Percentiles rank a stretch among this genome's conserved stretches.
These are phyloP conservation scores for Rousettus leschenaultii DNA, from an alignment of 2,113 vertebrate genomes.

Conservation along the genomic window DNA sequence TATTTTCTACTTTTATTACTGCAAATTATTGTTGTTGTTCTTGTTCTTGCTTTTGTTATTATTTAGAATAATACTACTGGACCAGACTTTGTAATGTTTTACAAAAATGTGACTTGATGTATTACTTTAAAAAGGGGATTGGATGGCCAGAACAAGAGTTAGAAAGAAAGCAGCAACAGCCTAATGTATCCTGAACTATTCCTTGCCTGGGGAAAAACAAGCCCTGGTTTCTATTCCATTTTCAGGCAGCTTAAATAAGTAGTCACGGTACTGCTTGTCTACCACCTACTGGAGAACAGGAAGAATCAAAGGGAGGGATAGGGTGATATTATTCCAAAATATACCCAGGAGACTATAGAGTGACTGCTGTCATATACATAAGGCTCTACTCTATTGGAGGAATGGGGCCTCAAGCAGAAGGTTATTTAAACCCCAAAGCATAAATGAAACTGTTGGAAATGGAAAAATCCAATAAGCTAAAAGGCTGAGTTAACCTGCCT, in stretches of 20 bases:
- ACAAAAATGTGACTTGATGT: neutral
- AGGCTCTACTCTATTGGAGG: neutral
- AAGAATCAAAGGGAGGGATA: neutral
- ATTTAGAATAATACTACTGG: neutral
- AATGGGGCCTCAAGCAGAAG: neutral
- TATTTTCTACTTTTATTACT: neutral
- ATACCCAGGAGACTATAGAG: neutral
- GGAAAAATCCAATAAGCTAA: neutral
- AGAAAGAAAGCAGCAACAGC: neutral
- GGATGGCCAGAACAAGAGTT: neutral
- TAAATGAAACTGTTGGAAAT: neutral
- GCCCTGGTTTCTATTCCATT: neutral
- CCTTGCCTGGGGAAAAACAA: neutral
- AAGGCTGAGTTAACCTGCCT: slow-evolving; percentile 14
- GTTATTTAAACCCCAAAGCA: slow-evolving; percentile 4
- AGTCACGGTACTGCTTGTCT: neutral
- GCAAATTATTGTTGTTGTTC: neutral
- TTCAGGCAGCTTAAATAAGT: neutral
- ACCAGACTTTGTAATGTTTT: neutral
- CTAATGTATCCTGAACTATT: neutral
- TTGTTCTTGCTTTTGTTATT: neutral
- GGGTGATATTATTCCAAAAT: neutral
- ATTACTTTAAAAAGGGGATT: neutral
- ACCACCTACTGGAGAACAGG: neutral
- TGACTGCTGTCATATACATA: neutral